phyloP scores from a whole-genome alignment of 2,888 invertebrate species.

The Thecophora atra region DNA sequence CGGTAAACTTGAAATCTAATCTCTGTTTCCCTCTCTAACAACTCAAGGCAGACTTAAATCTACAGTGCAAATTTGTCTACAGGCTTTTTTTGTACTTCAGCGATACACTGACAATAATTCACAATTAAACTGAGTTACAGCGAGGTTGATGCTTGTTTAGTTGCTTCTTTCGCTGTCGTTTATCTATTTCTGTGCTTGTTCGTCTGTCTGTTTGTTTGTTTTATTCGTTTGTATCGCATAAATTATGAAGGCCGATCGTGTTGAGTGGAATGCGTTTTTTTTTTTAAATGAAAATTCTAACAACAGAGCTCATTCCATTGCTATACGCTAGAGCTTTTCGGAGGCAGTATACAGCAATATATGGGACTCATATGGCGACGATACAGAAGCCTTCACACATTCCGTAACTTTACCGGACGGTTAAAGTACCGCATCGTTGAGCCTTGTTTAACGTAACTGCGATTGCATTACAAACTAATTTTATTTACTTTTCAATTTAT shows the following conservation, averaged over 20 bases:
- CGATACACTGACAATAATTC: conserved; percentile 5
- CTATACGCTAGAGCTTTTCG: too few relatives aligned
- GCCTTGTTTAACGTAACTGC: too few relatives aligned
- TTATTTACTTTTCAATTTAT: too few relatives aligned
- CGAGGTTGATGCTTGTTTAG: neutral
- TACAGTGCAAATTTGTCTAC: conserved; percentile 21
- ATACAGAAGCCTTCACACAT: too few relatives aligned
- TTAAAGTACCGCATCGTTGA: too few relatives aligned
- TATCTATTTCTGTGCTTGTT: neutral
- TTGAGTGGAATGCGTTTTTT: conserved; percentile 17
- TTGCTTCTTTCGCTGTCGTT: neutral
- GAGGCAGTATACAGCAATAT: too few relatives aligned
- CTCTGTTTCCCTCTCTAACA: neutral
- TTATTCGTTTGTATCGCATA: conserved; percentile 13
- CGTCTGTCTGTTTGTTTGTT: neutral
- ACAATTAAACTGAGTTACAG: neutral
- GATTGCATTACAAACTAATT: too few relatives aligned
- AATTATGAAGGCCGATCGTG: conserved; percentile 21
- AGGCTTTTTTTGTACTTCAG: neutral
- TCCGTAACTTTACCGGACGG: too few relatives aligned
- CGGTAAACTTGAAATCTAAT: conserved; percentile 31
- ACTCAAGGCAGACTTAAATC: neutral
- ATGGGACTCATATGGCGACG: too few relatives aligned
- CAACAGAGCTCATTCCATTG: too few relatives aligned
- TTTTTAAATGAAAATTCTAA: neutral